Percentiles rank a stretch among this genome's conserved stretches.
These are phyloP conservation scores for Cosmopolites sordidus DNA, from an alignment of 2,888 invertebrate species.

Conservation along the genomic window DNA sequence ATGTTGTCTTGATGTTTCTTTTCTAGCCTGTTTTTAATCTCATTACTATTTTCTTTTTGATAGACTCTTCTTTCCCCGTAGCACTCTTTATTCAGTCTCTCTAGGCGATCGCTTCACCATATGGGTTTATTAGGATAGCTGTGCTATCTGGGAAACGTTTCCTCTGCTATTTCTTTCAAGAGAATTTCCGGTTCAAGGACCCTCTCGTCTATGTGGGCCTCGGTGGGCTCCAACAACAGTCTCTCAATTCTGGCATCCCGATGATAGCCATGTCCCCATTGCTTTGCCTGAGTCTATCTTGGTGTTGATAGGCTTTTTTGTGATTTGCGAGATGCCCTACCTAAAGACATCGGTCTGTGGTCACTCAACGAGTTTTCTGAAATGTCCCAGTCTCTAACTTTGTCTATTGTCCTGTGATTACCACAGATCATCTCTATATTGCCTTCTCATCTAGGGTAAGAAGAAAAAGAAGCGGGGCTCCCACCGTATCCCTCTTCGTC, in stretches of 20 bases:
- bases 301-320: too few species aligned
- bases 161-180: not conserved
- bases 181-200: not conserved
- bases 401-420: not conserved
- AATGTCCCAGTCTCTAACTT: not conserved
- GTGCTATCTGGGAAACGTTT: not conserved
- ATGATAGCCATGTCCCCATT: not conserved
- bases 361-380: not conserved
- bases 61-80: not conserved
- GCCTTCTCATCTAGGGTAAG: too few species aligned
- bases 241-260: not conserved
- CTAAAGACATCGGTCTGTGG: not conserved
- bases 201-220: not conserved
- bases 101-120: conserved; percentile 2
- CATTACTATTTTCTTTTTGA: not conserved
- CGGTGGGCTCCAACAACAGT: not conserved
- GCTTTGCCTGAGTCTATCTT: not conserved
- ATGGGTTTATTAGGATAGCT: not conserved
- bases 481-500: too few species aligned
- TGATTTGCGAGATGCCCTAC: too few species aligned
- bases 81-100: not conserved
- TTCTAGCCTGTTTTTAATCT: not conserved
- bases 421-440: not conserved
- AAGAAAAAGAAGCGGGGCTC: too few species aligned
- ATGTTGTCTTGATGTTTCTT: not conserved